Evolutionary conservation across 1,140 invertebrate genomes (phyloP).

Genomic region (Habropoda laboriosa): DNA sequence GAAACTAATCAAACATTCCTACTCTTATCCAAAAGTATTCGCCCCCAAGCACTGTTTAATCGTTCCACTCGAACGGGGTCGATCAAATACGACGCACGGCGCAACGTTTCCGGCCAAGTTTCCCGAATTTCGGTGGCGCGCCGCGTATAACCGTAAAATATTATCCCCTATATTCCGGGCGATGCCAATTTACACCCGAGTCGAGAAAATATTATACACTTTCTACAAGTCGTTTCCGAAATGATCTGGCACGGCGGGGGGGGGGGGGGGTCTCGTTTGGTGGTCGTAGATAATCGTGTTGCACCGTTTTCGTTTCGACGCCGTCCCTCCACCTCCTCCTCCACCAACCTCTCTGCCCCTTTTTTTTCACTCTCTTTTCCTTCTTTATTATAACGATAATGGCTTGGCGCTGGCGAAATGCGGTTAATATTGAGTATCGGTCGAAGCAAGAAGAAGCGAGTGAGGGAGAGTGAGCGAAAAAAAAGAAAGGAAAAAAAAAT

Average conservation of each 20-base stretch:
- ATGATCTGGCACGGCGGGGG: slow-evolving; percentile 58
- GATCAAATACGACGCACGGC: no score
- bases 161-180: not conserved
- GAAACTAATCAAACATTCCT: no score
- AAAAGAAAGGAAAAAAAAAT: not conserved
- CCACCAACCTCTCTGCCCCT: not conserved
- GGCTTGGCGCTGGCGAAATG: slow-evolving; percentile 55
- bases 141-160: slow-evolving; percentile 19
- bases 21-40: not conserved
- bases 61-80: not conserved
- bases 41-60: not conserved
- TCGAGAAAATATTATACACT: slow-evolving; percentile 52
- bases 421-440: slow-evolving; percentile 68
- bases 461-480: no score
- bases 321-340: not conserved
- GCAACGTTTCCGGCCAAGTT: not conserved
- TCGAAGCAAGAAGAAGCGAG: not conserved
- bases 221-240: slow-evolving; percentile 55
- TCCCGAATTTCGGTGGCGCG: not conserved
- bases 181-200: slow-evolving; percentile 31
- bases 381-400: slow-evolving; percentile 69
- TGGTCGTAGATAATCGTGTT: slow-evolving; percentile 57
- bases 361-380: slow-evolving; percentile 30
- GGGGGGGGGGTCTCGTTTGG: slow-evolving; percentile 21
- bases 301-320: slow-evolving; percentile 49